Conservation (phyloP, 2,113 vertebrate genomes). For the Chaenogobius annularis region DNA sequence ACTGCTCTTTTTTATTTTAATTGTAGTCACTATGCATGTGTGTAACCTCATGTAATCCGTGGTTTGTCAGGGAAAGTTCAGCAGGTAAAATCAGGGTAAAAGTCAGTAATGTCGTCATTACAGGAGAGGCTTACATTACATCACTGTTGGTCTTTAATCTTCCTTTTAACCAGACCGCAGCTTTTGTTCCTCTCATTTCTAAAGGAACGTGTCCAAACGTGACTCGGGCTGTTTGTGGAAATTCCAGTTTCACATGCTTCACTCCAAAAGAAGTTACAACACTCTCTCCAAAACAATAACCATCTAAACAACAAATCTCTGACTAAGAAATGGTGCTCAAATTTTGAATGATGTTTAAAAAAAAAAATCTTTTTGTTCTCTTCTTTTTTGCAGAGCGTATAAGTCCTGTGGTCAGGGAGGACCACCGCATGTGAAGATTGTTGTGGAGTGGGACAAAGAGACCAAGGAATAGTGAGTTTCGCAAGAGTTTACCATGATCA, state of each 20-base stretch:
- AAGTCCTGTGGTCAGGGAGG: conserved; percentile 96
- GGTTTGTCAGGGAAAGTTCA: conserved; percentile 5
- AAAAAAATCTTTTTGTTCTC: neutral
- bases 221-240: conserved; percentile 29
- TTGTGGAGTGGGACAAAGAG: conserved; percentile 99
- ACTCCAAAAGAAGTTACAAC: conserved; percentile 28
- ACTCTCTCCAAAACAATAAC: neutral
- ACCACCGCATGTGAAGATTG: conserved; percentile 93
- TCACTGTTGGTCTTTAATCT: conserved; percentile 3
- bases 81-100: neutral
- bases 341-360: neutral
- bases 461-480: conserved; percentile 96
- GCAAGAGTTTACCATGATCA: neutral
- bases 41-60: too few species aligned
- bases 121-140: conserved; percentile 5
- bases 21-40: too few species aligned
- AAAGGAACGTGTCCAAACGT: conserved; percentile 26
- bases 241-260: conserved; percentile 37
- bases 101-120: neutral
- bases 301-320: too few species aligned
- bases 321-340: too few species aligned
- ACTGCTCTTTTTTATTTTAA: too few species aligned
- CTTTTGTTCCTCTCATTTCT: neutral
- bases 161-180: neutral
- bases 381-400: conserved; percentile 79